Evolutionary conservation across 2,797 vertebrate genomes (phyloP).

Genomic region (Lacerta viridis): DNA sequence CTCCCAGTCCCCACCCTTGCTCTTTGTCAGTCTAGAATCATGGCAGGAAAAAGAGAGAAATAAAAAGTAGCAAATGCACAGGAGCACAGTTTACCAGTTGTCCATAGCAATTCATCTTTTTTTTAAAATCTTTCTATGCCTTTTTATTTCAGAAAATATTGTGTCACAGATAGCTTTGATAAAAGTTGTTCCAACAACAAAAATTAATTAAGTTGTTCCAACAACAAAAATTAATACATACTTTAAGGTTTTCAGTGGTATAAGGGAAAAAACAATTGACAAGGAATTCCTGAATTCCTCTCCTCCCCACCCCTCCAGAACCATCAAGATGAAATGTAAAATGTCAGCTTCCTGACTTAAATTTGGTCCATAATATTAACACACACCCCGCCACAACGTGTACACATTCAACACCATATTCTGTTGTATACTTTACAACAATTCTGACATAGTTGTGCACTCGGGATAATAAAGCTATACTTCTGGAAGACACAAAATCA

Average conservation of each 20-base stretch:
- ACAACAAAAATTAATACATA: constrained; percentile 69
- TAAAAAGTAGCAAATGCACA: background rate
- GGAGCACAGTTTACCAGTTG: background rate
- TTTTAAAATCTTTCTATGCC: constrained; percentile 73
- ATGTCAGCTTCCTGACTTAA: constrained; percentile 73
- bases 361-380: constrained; percentile 67
- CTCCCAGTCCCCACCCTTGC: too few species aligned
- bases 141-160: constrained; percentile 86
- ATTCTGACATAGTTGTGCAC: background rate
- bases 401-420: constrained; percentile 52
- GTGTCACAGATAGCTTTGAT: constrained; percentile 76
- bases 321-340: constrained; percentile 70
- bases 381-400: constrained; percentile 19
- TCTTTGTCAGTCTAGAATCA: background rate
- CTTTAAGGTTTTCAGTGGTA: constrained; percentile 65
- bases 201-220: constrained; percentile 36
- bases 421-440: background rate
- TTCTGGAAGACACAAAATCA: constrained; percentile 39
- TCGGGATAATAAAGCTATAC: background rate
- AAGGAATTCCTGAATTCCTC: constrained; percentile 25
- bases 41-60: background rate
- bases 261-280: constrained; percentile 35
- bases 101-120: background rate
- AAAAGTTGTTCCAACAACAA: constrained; percentile 76
- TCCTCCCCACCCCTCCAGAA: constrained; percentile 31